Conservation (phyloP, 2,888 invertebrate genomes). For the Caenorhabditis becei region DNA sequence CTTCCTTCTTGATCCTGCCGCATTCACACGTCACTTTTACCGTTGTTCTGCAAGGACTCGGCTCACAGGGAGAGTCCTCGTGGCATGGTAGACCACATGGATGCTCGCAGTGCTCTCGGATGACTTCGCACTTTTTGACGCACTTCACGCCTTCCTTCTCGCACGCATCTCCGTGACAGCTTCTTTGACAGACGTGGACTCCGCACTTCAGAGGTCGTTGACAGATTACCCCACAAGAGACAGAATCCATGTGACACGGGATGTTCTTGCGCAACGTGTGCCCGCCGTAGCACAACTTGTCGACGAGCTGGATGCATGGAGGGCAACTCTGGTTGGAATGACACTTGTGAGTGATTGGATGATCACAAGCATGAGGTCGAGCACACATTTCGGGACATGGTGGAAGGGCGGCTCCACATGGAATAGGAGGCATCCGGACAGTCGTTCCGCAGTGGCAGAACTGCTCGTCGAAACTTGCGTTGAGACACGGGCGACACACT, state of each 20-base stretch:
- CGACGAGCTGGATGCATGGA: slow-evolving; percentile 91
- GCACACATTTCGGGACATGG: slow-evolving; percentile 89
- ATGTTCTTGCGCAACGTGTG: slow-evolving; percentile 89
- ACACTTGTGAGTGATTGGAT: slow-evolving; percentile 75
- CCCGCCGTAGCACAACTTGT: slow-evolving; percentile 89
- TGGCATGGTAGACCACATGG: slow-evolving; percentile 91
- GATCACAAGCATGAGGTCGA: slow-evolving; percentile 87
- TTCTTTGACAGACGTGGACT: slow-evolving; percentile 89
- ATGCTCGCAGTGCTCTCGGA: slow-evolving; percentile 89
- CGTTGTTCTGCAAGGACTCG: slow-evolving; percentile 84
- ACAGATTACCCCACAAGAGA: slow-evolving; percentile 90
- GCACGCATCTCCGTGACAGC: slow-evolving; percentile 89
- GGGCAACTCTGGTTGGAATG: slow-evolving; percentile 87
- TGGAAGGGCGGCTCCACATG: slow-evolving; percentile 93
- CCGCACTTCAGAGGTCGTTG: slow-evolving; percentile 89
- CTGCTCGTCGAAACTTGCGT: slow-evolving; percentile 92
- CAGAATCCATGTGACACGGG: slow-evolving; percentile 87
- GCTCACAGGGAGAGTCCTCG: slow-evolving; percentile 86
- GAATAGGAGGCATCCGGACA: slow-evolving; percentile 92
- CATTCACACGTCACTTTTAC: slow-evolving; percentile 76
- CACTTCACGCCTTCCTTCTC: slow-evolving; percentile 80
- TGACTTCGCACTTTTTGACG: slow-evolving; percentile 87
- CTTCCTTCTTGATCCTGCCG: slow-evolving; percentile 65
- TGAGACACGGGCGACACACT: slow-evolving; percentile 88
- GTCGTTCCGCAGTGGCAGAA: slow-evolving; percentile 92